These are phyloP conservation scores for Brachyhypopomus gauderio DNA, from an alignment of 2,113 vertebrate species.

Conservation along the genomic window DNA sequence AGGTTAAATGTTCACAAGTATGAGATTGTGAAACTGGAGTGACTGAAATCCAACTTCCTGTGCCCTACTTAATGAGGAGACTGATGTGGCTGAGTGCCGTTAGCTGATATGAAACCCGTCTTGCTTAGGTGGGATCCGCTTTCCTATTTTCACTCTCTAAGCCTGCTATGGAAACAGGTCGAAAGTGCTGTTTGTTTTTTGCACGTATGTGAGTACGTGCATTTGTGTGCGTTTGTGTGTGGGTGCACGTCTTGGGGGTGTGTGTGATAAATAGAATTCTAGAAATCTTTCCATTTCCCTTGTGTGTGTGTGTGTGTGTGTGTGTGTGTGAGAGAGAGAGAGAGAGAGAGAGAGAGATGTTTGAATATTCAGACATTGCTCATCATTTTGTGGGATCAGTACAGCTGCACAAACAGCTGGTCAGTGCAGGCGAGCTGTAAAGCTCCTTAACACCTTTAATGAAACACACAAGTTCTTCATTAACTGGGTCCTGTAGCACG, in stretches of 20 bases:
- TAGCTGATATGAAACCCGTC: conserved; percentile 18
- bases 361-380: conserved; percentile 4
- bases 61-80: neutral
- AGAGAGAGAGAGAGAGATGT: neutral
- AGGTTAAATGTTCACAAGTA: neutral
- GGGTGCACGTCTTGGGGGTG: neutral
- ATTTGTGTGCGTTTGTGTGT: conserved; percentile 2
- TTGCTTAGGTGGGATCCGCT: conserved; percentile 19
- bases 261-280: neutral
- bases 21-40: neutral
- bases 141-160: conserved; percentile 9
- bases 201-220: no score
- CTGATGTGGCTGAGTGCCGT: neutral
- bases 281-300: no score
- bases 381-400: conserved; percentile 4
- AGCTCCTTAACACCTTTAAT: neutral
- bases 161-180: conserved; percentile 8
- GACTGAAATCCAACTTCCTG: neutral
- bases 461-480: neutral
- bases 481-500: neutral
- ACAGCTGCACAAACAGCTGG: conserved; percentile 13
- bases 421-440: neutral
- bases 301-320: neutral
- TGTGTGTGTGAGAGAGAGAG: neutral
- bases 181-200: conserved; percentile 5